Percentiles rank a stretch among this genome's conserved stretches.
These are phyloP conservation scores for Lethenteron camtschaticum DNA, from an alignment of 2,113 vertebrate species.

Conservation along the genomic window DNA sequence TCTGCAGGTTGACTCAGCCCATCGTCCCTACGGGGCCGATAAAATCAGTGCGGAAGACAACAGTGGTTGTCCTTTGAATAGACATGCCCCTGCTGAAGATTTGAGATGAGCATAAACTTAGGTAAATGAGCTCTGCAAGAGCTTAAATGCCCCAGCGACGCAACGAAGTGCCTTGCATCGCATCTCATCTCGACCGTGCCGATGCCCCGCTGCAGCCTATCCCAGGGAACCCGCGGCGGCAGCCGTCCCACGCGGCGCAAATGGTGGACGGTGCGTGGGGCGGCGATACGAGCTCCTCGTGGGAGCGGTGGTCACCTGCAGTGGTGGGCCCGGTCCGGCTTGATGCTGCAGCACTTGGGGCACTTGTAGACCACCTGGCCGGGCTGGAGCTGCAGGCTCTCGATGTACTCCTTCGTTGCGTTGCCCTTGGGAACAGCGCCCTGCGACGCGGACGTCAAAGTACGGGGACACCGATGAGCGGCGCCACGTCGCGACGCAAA, in stretches of 20 bases:
- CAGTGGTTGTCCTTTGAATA: too few species aligned
- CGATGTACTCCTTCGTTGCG: conserved; percentile 92
- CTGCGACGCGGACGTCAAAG: conserved; percentile 18
- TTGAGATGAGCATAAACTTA: too few species aligned
- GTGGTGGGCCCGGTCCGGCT: conserved; percentile 88
- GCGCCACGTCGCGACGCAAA: too few species aligned
- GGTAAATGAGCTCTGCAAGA: too few species aligned
- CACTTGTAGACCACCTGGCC: conserved; percentile 98
- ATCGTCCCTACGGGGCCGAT: neutral
- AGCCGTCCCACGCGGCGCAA: neutral
- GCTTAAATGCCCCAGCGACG: too few species aligned
- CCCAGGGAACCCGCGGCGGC: too few species aligned
- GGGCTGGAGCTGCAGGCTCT: conserved; percentile 85
- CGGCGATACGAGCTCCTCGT: neutral
- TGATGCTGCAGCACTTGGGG: conserved; percentile 97
- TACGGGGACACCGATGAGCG: neutral
- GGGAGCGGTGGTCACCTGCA: conserved; percentile 45
- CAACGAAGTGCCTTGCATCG: too few species aligned
- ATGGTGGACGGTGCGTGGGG: neutral
- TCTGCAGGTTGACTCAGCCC: neutral
- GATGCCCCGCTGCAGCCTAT: neutral
- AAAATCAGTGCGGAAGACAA: too few species aligned
- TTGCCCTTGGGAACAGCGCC: conserved; percentile 94
- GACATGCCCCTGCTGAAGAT: too few species aligned
- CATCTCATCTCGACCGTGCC: neutral